These are phyloP conservation scores for Ditula angustiorana DNA, from an alignment of 2,888 invertebrate genomes.

Conservation along the genomic window DNA sequence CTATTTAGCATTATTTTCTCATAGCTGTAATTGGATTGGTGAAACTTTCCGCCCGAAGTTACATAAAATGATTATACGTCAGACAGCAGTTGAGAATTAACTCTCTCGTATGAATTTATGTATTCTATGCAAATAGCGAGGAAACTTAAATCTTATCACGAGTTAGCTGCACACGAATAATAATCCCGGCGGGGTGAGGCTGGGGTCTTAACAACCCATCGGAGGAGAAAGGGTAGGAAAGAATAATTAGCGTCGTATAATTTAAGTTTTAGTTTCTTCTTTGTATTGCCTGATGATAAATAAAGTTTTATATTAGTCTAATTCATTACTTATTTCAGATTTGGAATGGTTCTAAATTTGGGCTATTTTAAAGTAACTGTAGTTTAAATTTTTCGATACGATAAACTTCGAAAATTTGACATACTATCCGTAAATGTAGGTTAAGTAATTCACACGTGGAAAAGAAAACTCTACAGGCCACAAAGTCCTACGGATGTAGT, in stretches of 20 bases:
- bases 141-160: conserved; percentile 61
- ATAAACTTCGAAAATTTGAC: too few species aligned
- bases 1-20: conserved; percentile 10
- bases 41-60: conserved; percentile 35
- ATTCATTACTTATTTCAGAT: background rate
- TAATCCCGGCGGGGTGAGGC: conserved; percentile 44
- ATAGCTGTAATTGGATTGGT: conserved; percentile 38
- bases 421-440: too few species aligned
- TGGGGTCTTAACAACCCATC: conserved; percentile 1
- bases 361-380: too few species aligned
- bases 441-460: too few species aligned
- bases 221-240: conserved; percentile 2
- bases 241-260: conserved; percentile 1
- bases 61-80: conserved; percentile 43
- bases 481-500: too few species aligned
- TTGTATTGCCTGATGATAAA: background rate
- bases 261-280: background rate
- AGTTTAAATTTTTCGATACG: too few species aligned
- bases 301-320: background rate
- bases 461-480: too few species aligned
- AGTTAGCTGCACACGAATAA: conserved; percentile 57
- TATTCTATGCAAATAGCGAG: conserved; percentile 60
- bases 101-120: conserved; percentile 52
- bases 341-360: too few species aligned
- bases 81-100: conserved; percentile 45